Evolutionary conservation across 2,797 vertebrate species (phyloP).

Genomic region (Anableps anableps): DNA sequence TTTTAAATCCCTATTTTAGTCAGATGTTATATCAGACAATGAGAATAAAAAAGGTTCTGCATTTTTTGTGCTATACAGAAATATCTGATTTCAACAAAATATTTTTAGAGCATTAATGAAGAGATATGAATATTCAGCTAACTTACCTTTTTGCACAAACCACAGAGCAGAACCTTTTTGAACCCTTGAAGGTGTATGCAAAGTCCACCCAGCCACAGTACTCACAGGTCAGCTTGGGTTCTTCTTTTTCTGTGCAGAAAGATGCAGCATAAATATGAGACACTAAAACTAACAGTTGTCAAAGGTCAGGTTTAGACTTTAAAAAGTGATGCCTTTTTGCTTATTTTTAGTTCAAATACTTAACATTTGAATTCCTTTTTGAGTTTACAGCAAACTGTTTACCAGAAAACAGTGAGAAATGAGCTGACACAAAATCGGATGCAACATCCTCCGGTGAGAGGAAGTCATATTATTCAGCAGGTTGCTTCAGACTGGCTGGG

Average conservation of each 20-base stretch:
- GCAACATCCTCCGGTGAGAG: background rate
- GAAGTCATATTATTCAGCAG: slow-evolving; percentile 8
- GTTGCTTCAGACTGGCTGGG: slow-evolving; percentile 5
- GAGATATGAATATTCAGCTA: background rate
- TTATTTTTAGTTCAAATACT: background rate
- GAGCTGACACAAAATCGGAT: background rate
- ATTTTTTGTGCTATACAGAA: background rate
- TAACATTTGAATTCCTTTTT: background rate
- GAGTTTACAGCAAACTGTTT: background rate
- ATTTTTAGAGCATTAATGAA: background rate
- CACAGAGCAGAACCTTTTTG: slow-evolving; percentile 96
- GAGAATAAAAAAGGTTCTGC: background rate
- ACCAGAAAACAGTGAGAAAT: background rate
- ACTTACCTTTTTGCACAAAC: slow-evolving; percentile 95
- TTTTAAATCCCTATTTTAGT: background rate
- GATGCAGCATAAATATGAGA: background rate
- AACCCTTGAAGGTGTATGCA: slow-evolving; percentile 96
- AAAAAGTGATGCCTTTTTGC: background rate
- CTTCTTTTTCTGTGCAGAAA: slow-evolving; percentile 84
- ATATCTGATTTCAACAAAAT: background rate
- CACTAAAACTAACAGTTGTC: background rate
- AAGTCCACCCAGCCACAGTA: slow-evolving; percentile 97
- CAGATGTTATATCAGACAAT: background rate
- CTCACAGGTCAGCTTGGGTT: slow-evolving; percentile 95
- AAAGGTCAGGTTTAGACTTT: background rate